These are phyloP conservation scores for Mycteria americana DNA, from an alignment of 2,797 vertebrate genomes.

Conservation along the genomic window DNA sequence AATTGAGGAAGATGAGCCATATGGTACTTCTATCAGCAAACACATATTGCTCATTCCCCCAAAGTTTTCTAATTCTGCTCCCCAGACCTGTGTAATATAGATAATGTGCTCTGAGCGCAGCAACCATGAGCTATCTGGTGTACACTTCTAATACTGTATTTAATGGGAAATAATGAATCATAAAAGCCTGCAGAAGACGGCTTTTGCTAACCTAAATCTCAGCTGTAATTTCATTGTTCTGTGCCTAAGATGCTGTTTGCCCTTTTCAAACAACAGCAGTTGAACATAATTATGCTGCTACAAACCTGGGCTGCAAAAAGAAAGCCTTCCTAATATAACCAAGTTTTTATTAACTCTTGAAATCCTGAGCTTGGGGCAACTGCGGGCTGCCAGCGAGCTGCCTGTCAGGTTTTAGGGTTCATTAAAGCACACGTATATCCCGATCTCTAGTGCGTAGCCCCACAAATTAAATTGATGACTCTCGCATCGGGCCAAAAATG, in stretches of 20 bases:
- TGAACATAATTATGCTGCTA: slow-evolving; percentile 79
- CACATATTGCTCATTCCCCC: slow-evolving; percentile 87
- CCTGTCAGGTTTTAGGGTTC: slow-evolving; percentile 31
- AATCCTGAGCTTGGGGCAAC: slow-evolving; percentile 63
- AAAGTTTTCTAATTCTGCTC: slow-evolving; percentile 89
- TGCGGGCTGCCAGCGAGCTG: neutral
- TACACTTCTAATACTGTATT: slow-evolving; percentile 88
- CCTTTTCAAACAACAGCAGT: slow-evolving; percentile 81
- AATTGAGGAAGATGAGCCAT: slow-evolving; percentile 87
- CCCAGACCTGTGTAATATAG: slow-evolving; percentile 86
- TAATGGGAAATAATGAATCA: slow-evolving; percentile 91
- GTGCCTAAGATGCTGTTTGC: slow-evolving; percentile 81
- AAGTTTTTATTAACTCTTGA: slow-evolving; percentile 80
- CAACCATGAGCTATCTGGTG: slow-evolving; percentile 84
- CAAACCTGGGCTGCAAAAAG: slow-evolving; percentile 74
- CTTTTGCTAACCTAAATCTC: slow-evolving; percentile 86
- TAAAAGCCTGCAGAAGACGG: slow-evolving; percentile 82
- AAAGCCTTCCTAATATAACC: slow-evolving; percentile 67
- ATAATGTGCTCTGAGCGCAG: slow-evolving; percentile 85
- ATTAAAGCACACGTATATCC: neutral
- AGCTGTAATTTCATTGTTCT: slow-evolving; percentile 88
- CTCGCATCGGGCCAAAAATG: neutral
- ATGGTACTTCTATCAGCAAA: slow-evolving; percentile 87
- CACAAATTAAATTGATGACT: slow-evolving; percentile 6
- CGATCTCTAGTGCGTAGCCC: neutral